Evolutionary conservation across 1,140 invertebrate genomes (phyloP).

Genomic region (Zaprionus inermis): DNA sequence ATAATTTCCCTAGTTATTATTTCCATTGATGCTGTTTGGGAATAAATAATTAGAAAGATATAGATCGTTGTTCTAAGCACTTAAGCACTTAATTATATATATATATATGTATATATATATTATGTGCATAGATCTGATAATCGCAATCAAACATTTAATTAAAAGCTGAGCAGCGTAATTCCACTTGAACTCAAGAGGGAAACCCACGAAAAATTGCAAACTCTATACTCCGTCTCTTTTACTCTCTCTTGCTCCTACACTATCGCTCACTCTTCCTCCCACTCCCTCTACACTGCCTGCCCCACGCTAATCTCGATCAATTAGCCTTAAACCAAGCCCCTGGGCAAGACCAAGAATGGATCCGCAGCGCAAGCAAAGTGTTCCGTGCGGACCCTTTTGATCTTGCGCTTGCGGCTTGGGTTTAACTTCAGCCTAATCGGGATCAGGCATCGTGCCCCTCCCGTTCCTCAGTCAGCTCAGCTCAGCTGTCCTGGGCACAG

Average conservation of each 20-base stretch:
- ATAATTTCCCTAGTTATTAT: no score
- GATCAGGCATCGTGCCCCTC: slow-evolving; percentile 8
- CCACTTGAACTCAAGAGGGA: background rate
- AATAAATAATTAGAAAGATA: no score
- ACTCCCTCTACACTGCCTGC: background rate
- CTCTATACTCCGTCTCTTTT: background rate
- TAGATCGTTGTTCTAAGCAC: no score
- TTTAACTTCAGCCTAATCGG: slow-evolving; percentile 52
- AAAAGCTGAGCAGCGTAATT: background rate
- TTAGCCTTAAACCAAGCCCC: background rate
- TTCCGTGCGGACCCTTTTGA: background rate
- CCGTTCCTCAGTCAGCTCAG: slow-evolving; percentile 35
- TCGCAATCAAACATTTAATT: background rate
- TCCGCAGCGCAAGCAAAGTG: background rate
- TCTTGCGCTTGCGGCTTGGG: slow-evolving; percentile 10
- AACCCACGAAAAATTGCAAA: background rate
- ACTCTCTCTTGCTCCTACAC: background rate
- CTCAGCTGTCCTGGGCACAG: slow-evolving; percentile 43
- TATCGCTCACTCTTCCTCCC: background rate
- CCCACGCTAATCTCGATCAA: background rate
- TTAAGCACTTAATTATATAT: background rate
- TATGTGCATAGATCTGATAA: background rate
- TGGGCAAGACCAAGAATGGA: no score
- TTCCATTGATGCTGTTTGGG: no score
- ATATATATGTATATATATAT: background rate